Evolutionary conservation across 2,888 invertebrate species (phyloP), one percentile per base, ranked within the genome.

Genomic region (Pterostichus niger): DNA sequence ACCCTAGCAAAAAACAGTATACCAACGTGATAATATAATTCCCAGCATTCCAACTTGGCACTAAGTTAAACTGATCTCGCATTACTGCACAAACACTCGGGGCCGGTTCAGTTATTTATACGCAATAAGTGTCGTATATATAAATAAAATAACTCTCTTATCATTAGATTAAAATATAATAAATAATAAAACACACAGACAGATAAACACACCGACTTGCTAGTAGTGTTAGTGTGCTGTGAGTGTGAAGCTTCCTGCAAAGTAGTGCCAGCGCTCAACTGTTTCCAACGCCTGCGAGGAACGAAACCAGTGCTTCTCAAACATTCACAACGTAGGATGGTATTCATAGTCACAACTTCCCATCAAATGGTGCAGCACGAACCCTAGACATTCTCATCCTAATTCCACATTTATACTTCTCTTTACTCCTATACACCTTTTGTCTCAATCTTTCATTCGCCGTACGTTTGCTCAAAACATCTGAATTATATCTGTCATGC

Each of bases 121-220:
- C n/a, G 64, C 35, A 64, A 64, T 64, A 64, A 64, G 64, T 64
- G 64, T 64, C 64, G 64, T 64, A 35, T 33, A 64, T 64, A 64
- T 64, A 64, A 64, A 64, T 64, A 64, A 64, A 64, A 64, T 64
- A 64, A 64, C 64, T 64, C 64, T 64, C 64, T 64, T 64, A 64
- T 64, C 64, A 64, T 35, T 64, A 64, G 64, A 64, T 64, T 64
- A 64, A 64, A 64, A 64, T 64, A 64, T 64, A 64, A 64, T 64
- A 64, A 64, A 64, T 64, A 64, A 64, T 64, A 33, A 31, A 31
- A 15, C 59, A 40, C 35, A 13, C 13, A 56, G 15, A 56, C 17
- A 6, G 13, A 6, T 15, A 6, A 56, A 10, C 64, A 56, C 56
- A 56, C 17, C 9, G 13, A 6, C 56, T 3, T 17, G 6, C 64